Conservation (phyloP, 2,888 invertebrate genomes). For the Hipparchia semele region DNA sequence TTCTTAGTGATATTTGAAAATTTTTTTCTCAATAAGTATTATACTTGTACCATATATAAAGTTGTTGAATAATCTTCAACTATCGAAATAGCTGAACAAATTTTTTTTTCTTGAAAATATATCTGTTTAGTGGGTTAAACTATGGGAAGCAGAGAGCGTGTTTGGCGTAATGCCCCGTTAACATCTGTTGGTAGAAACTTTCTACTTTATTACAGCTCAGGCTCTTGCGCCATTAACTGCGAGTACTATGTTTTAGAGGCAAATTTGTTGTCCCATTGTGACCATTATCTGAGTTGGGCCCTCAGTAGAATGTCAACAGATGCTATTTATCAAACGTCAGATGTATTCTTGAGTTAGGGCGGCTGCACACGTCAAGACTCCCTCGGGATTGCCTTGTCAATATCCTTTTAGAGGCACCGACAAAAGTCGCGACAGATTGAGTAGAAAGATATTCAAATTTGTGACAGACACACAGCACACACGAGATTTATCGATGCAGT, state of each 20-base stretch:
- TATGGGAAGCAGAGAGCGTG: too few species aligned
- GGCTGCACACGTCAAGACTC: slow-evolving; percentile 26
- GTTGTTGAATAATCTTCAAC: too few species aligned
- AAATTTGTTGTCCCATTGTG: slow-evolving; percentile 57
- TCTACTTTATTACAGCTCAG: too few species aligned
- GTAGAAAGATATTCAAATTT: slow-evolving; percentile 18
- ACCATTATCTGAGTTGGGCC: slow-evolving; percentile 56
- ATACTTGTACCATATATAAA: too few species aligned
- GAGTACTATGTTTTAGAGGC: slow-evolving; percentile 5
- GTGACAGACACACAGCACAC: slow-evolving; percentile 15
- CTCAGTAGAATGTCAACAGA: slow-evolving; percentile 64
- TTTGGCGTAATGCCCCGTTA: too few species aligned
- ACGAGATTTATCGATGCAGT: slow-evolving; percentile 15
- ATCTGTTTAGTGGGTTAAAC: too few species aligned
- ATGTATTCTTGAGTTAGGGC: slow-evolving; percentile 49
- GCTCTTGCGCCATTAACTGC: too few species aligned
- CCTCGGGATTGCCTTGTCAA: slow-evolving; percentile 23
- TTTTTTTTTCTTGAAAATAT: too few species aligned
- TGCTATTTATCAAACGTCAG: slow-evolving; percentile 67
- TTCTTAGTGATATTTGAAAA: too few species aligned
- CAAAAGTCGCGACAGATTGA: slow-evolving; percentile 20
- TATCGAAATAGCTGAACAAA: too few species aligned
- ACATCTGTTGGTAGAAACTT: too few species aligned
- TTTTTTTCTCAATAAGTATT: too few species aligned
- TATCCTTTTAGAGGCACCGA: slow-evolving; percentile 22